Percentiles rank a stretch among this genome's conserved stretches.
Evolutionary conservation across 2,888 invertebrate species (phyloP).

Genomic region (Eudemis profundana): DNA sequence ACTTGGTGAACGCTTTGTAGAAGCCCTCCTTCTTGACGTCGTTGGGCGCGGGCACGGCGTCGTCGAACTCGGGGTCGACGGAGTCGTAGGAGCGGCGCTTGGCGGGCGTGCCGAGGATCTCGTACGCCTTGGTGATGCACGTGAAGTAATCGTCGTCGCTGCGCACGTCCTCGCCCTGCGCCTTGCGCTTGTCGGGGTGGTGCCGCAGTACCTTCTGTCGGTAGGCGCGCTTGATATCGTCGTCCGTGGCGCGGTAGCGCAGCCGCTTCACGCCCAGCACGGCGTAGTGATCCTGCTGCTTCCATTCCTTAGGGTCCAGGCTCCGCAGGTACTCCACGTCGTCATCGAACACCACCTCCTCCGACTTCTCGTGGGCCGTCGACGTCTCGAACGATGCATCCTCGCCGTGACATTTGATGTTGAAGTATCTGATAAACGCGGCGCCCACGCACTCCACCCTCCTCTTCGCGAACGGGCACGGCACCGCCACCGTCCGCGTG

Average conservation of each 20-base stretch:
- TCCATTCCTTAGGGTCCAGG: constrained; percentile 98
- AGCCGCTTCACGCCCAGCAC: constrained; percentile 95
- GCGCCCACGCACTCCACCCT: constrained; percentile 83
- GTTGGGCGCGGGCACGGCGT: constrained; percentile 90
- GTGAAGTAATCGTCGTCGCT: constrained; percentile 99
- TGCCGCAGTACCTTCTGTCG: constrained; percentile 91
- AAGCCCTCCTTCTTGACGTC: constrained; percentile 92
- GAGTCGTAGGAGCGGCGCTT: constrained; percentile 97
- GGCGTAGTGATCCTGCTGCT: constrained; percentile 98
- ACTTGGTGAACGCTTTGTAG: constrained; percentile 87
- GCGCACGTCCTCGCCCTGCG: constrained; percentile 93
- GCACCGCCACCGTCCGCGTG: constrained; percentile 68
- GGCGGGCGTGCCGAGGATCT: constrained; percentile 91
- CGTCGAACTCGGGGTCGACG: constrained; percentile 97
- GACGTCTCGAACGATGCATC: constrained; percentile 75
- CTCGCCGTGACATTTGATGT: constrained; percentile 79
- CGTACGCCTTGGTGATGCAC: constrained; percentile 99
- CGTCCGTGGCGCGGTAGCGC: constrained; percentile 94
- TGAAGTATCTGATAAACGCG: constrained; percentile 79
- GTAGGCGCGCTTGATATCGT: constrained; percentile 97
- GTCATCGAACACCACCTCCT: constrained; percentile 84
- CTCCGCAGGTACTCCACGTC: constrained; percentile 94
- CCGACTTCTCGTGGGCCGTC: constrained; percentile 74
- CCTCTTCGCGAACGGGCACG: constrained; percentile 67
- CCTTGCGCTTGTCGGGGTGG: constrained; percentile 99